These are phyloP conservation scores for Anoplophora glabripennis DNA, from an alignment of 1,140 invertebrate species.

Conservation along the genomic window DNA sequence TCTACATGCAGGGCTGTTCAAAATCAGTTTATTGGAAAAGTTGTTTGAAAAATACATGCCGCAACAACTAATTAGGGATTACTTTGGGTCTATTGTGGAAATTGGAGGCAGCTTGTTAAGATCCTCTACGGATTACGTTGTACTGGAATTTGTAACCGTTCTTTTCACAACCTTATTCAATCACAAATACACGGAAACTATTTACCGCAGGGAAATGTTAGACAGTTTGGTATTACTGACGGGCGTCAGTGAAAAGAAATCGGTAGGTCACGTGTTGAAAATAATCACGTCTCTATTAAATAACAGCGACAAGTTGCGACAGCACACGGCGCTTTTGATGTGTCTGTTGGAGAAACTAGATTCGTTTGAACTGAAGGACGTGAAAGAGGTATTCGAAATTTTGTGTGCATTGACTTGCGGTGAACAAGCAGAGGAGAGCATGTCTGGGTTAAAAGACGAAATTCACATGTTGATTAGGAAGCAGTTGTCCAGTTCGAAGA, in stretches of 20 bases:
- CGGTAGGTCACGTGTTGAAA: conserved; percentile 28
- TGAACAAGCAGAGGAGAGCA: conserved; percentile 46
- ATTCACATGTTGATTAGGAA: conserved; percentile 62
- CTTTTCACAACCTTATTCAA: conserved; percentile 35
- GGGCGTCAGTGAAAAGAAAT: conserved; percentile 30
- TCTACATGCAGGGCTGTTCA: conserved; percentile 48
- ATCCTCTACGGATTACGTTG: conserved; percentile 21
- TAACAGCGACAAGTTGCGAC: conserved; percentile 38
- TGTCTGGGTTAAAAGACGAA: conserved; percentile 56
- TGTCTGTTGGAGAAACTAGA: conserved; percentile 59
- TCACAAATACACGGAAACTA: conserved; percentile 24
- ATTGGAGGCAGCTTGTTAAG: conserved; percentile 41
- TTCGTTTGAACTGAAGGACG: conserved; percentile 57
- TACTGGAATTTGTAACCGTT: conserved; percentile 31
- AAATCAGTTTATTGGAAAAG: conserved; percentile 45
- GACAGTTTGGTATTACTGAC: conserved; percentile 34
- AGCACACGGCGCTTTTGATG: conserved; percentile 50
- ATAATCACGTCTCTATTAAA: conserved; percentile 29
- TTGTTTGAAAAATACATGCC: conserved; percentile 43
- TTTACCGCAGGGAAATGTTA: conserved; percentile 38
- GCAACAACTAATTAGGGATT: conserved; percentile 46
- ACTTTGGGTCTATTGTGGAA: conserved; percentile 47
- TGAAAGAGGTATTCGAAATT: conserved; percentile 53
- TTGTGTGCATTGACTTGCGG: conserved; percentile 56
- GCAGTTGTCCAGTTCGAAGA: conserved; percentile 56